These are phyloP conservation scores for Plecturocebus donacophilus DNA, from an alignment of 2,113 vertebrate species.

Conservation along the genomic window DNA sequence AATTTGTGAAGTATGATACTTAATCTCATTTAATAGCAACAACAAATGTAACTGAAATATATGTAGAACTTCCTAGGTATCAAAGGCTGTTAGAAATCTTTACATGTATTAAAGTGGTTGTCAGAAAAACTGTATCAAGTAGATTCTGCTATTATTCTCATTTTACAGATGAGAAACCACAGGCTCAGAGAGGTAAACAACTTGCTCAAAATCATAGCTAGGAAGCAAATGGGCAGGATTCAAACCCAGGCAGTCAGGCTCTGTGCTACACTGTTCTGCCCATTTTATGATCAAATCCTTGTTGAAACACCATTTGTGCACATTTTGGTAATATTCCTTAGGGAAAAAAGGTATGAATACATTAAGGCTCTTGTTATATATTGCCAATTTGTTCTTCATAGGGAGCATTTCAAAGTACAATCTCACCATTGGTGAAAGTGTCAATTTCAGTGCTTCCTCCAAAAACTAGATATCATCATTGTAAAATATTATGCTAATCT, in stretches of 20 bases:
- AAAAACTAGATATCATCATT: not conserved
- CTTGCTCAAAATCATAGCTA: not conserved
- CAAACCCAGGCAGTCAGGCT: not conserved
- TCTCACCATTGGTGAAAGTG: not conserved
- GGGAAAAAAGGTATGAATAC: not conserved
- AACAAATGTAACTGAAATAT: not conserved
- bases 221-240: not conserved
- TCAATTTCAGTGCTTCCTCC: not conserved
- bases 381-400: not conserved
- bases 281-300: not conserved
- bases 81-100: not conserved
- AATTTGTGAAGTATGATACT: not conserved
- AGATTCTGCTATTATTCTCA: not conserved
- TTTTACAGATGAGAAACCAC: not conserved
- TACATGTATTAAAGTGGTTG: not conserved
- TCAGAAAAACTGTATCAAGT: not conserved
- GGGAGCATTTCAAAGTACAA: not conserved
- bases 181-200: not conserved
- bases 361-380: not conserved
- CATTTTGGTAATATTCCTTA: not conserved
- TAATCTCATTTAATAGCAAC: not conserved
- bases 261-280: not conserved
- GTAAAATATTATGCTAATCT: not conserved
- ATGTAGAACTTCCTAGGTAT: not conserved
- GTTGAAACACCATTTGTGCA: not conserved